A percentile compares a stretch with the other conserved stretches of the same genome.
phyloP scores from a whole-genome alignment of 2,888 invertebrate genomes.

The Agonum fuliginosum region DNA sequence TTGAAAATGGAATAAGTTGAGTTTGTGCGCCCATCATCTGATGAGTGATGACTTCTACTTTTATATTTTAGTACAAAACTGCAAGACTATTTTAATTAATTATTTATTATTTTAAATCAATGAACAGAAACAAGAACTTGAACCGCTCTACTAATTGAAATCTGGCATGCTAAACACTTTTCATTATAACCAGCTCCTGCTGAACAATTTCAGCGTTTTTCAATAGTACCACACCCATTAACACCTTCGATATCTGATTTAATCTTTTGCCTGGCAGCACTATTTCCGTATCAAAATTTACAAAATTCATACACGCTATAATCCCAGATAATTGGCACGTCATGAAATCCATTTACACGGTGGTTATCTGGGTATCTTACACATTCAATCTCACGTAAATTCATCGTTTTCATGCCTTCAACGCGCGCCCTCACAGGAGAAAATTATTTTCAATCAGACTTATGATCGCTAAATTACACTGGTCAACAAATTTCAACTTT shows the following conservation, averaged over 20 bases:
- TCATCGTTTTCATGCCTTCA: conserved; percentile 13
- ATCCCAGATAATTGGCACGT: conserved; percentile 39
- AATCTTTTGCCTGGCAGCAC: neutral
- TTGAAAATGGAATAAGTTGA: no score
- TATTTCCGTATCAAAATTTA: conserved; percentile 27
- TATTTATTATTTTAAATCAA: no score
- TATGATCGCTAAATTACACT: no score
- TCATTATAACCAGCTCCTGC: no score
- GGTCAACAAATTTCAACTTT: no score
- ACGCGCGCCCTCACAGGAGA: no score
- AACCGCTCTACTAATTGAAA: neutral
- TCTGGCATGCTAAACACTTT: no score
- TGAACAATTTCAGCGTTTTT: neutral
- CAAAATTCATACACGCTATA: conserved; percentile 36
- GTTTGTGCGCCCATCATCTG: no score
- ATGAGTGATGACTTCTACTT: no score
- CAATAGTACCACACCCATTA: neutral
- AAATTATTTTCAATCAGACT: conserved; percentile 28
- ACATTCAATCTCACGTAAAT: conserved; percentile 38
- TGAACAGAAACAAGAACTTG: neutral
- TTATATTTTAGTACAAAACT: no score
- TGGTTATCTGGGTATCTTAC: conserved; percentile 27
- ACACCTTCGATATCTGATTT: conserved; percentile 12
- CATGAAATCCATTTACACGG: conserved; percentile 37
- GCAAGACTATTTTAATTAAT: no score